Conservation (phyloP, 2,888 invertebrate genomes). For the Phortica magna region DNA sequence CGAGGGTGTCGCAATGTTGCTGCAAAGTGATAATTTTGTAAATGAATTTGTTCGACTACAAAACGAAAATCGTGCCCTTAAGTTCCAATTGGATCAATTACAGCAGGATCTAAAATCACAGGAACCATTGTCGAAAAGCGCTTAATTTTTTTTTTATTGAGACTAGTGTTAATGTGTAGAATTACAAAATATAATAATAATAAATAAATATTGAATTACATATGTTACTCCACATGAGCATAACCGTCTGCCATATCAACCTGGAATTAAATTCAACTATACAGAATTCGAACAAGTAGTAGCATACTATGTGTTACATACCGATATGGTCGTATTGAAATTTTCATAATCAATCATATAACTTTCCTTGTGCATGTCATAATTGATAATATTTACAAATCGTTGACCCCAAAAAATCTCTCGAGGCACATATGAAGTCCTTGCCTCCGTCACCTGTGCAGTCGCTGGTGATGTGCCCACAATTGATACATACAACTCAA, state of each 20-base stretch:
- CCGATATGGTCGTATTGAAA: constrained; percentile 76
- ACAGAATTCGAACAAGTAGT: constrained; percentile 40
- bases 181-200: neutral
- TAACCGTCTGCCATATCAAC: constrained; percentile 62
- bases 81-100: constrained; percentile 58
- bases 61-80: constrained; percentile 70
- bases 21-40: constrained; percentile 72
- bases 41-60: constrained; percentile 69
- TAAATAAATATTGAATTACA: neutral
- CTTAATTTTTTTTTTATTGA: neutral
- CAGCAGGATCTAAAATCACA: constrained; percentile 33
- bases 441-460: constrained; percentile 84
- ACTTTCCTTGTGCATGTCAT: constrained; percentile 80
- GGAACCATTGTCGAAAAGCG: constrained; percentile 10
- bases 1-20: constrained; percentile 63
- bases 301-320: constrained; percentile 49
- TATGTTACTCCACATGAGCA: constrained; percentile 35
- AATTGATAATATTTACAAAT: constrained; percentile 85
- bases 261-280: constrained; percentile 44
- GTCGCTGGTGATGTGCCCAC: constrained; percentile 90
- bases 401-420: constrained; percentile 92
- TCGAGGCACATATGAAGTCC: constrained; percentile 87
- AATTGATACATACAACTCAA: constrained; percentile 89
- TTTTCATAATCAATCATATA: constrained; percentile 78
- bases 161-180: too few species aligned